Conservation (phyloP, 2,797 vertebrate species). For the Sebastes iracundus region DNA sequence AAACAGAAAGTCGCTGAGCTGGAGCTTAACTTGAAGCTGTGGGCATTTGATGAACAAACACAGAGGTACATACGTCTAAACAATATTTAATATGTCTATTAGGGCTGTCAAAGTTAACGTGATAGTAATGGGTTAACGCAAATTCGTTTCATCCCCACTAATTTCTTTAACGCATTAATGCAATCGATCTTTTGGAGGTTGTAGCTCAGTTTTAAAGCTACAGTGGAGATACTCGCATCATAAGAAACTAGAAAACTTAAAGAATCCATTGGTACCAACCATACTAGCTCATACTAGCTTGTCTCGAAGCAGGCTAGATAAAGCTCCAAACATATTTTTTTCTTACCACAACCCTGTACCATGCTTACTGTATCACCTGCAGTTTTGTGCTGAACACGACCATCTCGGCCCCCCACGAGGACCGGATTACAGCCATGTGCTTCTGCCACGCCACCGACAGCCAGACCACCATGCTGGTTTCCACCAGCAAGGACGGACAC, state of each 20-base stretch:
- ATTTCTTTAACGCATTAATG: too few species aligned
- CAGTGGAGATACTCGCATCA: too few species aligned
- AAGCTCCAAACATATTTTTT: neutral
- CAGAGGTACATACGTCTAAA: conserved; percentile 85
- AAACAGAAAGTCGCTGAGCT: conserved; percentile 78
- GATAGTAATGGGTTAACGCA: too few species aligned
- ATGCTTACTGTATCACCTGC: conserved; percentile 6
- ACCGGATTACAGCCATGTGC: conserved; percentile 87
- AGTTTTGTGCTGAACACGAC: conserved; percentile 95
- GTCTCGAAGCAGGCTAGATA: too few species aligned
- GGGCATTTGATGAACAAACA: conserved; percentile 85
- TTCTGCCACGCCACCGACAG: conserved; percentile 79
- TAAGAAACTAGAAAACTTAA: too few species aligned
- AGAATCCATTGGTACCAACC: too few species aligned
- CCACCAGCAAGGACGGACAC: conserved; percentile 86
- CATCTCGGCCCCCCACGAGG: conserved; percentile 88
- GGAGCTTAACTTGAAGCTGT: conserved; percentile 91
- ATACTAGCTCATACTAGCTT: too few species aligned
- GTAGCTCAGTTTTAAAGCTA: too few species aligned
- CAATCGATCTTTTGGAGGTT: too few species aligned
- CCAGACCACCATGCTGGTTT: conserved; percentile 85
- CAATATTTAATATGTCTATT: too few species aligned
- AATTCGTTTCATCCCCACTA: too few species aligned
- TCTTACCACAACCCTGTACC: neutral
- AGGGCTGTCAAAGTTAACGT: too few species aligned